Percentiles rank a stretch among this genome's conserved stretches.
Evolutionary conservation across 2,113 vertebrate species (phyloP).

Genomic region (Emydocephalus ijimae): DNA sequence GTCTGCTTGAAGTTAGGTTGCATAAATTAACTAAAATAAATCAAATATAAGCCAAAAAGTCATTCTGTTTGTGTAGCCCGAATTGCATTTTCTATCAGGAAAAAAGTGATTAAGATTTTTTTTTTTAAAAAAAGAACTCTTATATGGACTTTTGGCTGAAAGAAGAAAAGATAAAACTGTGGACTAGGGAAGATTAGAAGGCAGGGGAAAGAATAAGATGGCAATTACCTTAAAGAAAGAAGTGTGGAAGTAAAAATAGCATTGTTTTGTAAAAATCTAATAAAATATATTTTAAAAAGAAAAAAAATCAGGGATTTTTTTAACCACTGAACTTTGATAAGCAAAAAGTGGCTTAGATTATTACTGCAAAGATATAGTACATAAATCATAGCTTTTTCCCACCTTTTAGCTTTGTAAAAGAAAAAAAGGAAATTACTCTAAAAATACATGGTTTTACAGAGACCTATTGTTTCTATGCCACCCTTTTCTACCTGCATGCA

Average conservation of each 20-base stretch:
- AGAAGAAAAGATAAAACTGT: not conserved
- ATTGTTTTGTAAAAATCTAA: not conserved
- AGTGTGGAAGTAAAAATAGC: not conserved
- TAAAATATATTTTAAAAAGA: not conserved
- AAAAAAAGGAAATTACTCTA: not conserved
- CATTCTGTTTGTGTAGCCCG: not conserved
- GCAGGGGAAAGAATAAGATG: not conserved
- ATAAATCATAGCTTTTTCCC: not conserved
- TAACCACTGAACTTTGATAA: too few relatives aligned
- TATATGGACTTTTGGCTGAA: not conserved
- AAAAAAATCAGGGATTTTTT: not conserved
- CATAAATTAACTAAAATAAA: not conserved
- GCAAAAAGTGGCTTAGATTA: not conserved
- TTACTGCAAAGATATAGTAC: not conserved
- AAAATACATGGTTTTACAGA: not conserved
- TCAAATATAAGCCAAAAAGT: not conserved
- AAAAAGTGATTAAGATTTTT: not conserved
- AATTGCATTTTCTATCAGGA: not conserved
- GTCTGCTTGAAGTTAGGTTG: conserved; percentile 2
- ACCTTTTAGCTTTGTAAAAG: not conserved
- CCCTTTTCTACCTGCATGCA: not conserved
- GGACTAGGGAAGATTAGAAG: not conserved
- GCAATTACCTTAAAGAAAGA: not conserved
- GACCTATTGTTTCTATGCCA: not conserved
- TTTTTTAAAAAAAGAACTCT: not conserved